Evolutionary conservation across 2,888 invertebrate genomes (phyloP), one percentile per base, ranked within the genome.

Genomic region (Chrysolina americana): DNA sequence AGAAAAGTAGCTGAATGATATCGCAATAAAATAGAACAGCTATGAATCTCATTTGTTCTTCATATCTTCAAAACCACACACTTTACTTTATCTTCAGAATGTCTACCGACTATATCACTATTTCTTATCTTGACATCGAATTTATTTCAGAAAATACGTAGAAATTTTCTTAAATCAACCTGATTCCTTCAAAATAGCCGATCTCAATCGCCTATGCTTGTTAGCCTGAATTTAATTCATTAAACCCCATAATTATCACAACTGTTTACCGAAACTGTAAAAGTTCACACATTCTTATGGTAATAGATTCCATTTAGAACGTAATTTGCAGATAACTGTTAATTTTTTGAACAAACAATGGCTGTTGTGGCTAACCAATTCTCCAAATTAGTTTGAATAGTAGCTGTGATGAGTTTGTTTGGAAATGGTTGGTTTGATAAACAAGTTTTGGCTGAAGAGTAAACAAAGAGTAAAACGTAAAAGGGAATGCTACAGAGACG

Each of bases 241-340:
- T 9, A 59, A 28, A 59, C 59, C 59, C 59, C 36, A 36, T 59
- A 59, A 59, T 59, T 59, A 59, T 36, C n/a, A 59, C 59, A n/a
- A 59, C 28, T 59, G 59, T 59, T 28, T 28, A 59, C 36, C n/a
- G 59, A 59, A 23, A 59, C 59, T 36, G 59, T 59, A 59, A 59
- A 59, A 36, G 15, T 59, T 59, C 59, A 59, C 59, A 59, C 59
- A 59, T 59, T n/a, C 59, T 59, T n/a, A 23, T 59, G 36, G 23
- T 59, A 59, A 59, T 59, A 59, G 23, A 28, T 36, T 59, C 15
- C 36, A 59, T 59, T 59, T 59, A 59, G 53, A 59, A 59, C 59
- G 28, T 59, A 28, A 59, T 59, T 59, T 59, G 59, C 10, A 8
- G 59, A 59, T 59, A 59, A 59, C 59, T 36, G 17, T 23, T 36